phyloP scores from a whole-genome alignment of 2,113 vertebrate species.

The Nycticorax nycticorax region DNA sequence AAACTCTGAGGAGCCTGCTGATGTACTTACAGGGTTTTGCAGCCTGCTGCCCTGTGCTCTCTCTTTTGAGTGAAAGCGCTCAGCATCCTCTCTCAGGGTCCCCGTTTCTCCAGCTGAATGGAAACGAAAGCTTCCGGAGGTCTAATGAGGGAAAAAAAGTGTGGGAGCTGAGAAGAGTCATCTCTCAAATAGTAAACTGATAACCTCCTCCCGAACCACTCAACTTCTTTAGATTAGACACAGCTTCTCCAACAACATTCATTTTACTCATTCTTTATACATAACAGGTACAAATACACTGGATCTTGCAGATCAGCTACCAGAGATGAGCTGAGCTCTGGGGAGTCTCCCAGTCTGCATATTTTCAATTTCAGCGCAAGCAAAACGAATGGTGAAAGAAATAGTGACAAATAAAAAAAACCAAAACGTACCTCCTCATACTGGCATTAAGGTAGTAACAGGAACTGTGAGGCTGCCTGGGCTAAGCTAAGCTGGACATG shows the following conservation, averaged over 20 bases:
- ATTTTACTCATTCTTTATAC: not conserved
- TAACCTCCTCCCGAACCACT: not conserved
- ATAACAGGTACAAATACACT: not conserved
- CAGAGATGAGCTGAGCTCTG: not conserved
- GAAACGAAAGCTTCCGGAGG: conserved; percentile 77
- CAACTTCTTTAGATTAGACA: not conserved
- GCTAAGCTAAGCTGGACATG: too few relatives aligned
- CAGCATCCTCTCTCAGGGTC: conserved; percentile 71
- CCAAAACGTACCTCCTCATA: not conserved
- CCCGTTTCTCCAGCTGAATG: conserved; percentile 77
- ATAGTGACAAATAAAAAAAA: not conserved
- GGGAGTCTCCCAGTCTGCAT: not conserved
- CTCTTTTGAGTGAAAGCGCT: conserved; percentile 72
- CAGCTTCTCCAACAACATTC: not conserved
- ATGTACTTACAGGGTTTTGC: conserved; percentile 64
- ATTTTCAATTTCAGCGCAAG: not conserved
- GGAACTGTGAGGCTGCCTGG: not conserved
- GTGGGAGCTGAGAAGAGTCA: not conserved
- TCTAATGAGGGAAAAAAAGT: conserved; percentile 37
- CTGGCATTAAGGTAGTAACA: not conserved
- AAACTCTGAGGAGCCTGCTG: not conserved
- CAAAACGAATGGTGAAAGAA: not conserved
- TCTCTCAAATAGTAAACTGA: not conserved
- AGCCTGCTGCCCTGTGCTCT: conserved; percentile 24
- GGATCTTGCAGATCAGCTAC: not conserved